These are phyloP conservation scores for Actenoides hombroni DNA, from an alignment of 2,113 vertebrate species.

Conservation along the genomic window DNA sequence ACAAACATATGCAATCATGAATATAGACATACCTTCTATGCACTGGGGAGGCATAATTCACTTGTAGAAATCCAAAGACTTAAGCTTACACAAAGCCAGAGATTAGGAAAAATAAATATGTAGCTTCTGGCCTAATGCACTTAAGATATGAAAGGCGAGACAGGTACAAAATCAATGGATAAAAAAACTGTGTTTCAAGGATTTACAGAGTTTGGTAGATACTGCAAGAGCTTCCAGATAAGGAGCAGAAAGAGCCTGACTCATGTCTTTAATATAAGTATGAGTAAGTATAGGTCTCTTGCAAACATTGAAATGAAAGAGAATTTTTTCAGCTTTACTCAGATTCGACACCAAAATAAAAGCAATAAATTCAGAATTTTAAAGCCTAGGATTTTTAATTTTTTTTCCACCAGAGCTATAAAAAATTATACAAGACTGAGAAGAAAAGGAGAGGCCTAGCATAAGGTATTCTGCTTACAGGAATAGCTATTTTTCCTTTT, in stretches of 20 bases:
- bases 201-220: background rate
- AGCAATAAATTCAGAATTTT: background rate
- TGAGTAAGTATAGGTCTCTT: background rate
- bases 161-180: background rate
- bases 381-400: background rate
- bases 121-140: background rate
- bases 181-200: background rate
- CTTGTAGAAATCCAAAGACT: background rate
- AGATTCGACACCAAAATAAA: background rate
- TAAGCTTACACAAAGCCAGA: background rate
- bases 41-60: background rate
- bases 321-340: background rate
- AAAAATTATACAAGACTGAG: background rate
- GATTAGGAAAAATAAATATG: background rate
- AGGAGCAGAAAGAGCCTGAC: background rate
- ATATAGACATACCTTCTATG: background rate
- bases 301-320: background rate
- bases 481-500: background rate
- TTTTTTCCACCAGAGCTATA: rapidly evolving
- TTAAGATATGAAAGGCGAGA: background rate
- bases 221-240: background rate
- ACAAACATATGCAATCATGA: background rate
- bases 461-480: background rate
- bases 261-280: background rate
- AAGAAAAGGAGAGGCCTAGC: background rate